These are phyloP conservation scores for Ectropis crepuscularia DNA, from an alignment of 2,888 invertebrate species.

Conservation along the genomic window DNA sequence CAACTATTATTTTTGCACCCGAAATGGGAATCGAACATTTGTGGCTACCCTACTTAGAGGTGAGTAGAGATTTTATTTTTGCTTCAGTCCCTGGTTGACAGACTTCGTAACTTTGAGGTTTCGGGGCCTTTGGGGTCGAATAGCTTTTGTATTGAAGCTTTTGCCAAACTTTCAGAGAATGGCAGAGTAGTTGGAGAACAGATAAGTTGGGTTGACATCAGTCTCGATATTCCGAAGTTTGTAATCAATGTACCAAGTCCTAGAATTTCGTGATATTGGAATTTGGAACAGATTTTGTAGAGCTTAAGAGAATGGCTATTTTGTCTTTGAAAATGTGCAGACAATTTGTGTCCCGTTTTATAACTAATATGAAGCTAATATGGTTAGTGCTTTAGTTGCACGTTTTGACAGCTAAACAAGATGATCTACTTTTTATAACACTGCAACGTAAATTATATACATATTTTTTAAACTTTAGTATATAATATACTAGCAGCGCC, in stretches of 20 bases:
- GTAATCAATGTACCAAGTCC: not conserved
- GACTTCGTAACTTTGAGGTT: slow-evolving; percentile 2
- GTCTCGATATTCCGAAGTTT: not conserved
- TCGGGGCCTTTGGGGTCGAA: slow-evolving; percentile 4
- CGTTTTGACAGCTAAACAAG: too few species aligned
- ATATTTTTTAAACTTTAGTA: too few species aligned
- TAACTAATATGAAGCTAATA: too few species aligned
- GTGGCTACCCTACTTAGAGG: too few species aligned
- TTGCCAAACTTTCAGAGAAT: slow-evolving; percentile 4
- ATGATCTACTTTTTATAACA: too few species aligned
- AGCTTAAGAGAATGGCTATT: too few species aligned
- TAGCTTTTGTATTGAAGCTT: slow-evolving; percentile 8
- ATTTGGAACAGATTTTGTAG: not conserved
- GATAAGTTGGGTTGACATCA: not conserved
- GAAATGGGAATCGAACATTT: too few species aligned
- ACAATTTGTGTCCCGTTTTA: not conserved
- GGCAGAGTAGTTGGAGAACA: not conserved
- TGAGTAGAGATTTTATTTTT: slow-evolving; percentile 6
- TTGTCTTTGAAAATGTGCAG: not conserved
- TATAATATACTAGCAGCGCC: too few species aligned
- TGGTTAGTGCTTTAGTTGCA: too few species aligned
- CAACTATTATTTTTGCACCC: too few species aligned
- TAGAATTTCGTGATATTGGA: not conserved
- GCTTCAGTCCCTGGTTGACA: not conserved
- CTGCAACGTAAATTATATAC: too few species aligned